These are phyloP conservation scores for Rhinophrynus dorsalis DNA, from an alignment of 2,797 vertebrate genomes.

Conservation along the genomic window DNA sequence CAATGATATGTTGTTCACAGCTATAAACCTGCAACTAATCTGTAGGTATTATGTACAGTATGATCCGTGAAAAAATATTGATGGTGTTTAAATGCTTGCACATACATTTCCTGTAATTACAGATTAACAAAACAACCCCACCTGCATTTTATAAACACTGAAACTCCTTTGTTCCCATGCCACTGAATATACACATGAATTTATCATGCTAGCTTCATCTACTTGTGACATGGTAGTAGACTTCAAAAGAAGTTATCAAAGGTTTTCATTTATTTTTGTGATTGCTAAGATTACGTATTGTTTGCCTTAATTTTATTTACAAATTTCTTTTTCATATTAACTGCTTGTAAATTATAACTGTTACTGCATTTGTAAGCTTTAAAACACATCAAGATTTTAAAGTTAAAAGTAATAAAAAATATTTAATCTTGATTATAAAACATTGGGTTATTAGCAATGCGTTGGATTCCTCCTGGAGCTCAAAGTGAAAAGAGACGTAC, in stretches of 20 bases:
- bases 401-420: too few relatives aligned
- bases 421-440: too few relatives aligned
- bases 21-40: not conserved
- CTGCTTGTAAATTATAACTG: too few relatives aligned
- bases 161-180: not conserved
- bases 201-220: not conserved
- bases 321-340: too few relatives aligned
- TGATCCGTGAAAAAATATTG: not conserved
- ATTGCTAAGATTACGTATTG: not conserved
- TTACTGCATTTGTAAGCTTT: too few relatives aligned
- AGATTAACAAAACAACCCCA: not conserved
- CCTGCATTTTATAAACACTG: slow-evolving; percentile 3
- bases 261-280: not conserved
- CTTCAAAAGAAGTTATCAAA: slow-evolving; percentile 4
- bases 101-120: not conserved
- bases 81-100: not conserved
- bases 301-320: not conserved
- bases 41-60: not conserved
- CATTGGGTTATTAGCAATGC: too few relatives aligned
- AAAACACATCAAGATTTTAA: too few relatives aligned
- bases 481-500: too few relatives aligned
- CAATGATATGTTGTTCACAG: not conserved
- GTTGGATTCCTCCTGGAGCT: too few relatives aligned
- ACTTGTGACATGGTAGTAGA: not conserved
- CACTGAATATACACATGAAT: not conserved